These are phyloP conservation scores for Acleris holmiana DNA, from an alignment of 2,888 invertebrate genomes.

Conservation along the genomic window DNA sequence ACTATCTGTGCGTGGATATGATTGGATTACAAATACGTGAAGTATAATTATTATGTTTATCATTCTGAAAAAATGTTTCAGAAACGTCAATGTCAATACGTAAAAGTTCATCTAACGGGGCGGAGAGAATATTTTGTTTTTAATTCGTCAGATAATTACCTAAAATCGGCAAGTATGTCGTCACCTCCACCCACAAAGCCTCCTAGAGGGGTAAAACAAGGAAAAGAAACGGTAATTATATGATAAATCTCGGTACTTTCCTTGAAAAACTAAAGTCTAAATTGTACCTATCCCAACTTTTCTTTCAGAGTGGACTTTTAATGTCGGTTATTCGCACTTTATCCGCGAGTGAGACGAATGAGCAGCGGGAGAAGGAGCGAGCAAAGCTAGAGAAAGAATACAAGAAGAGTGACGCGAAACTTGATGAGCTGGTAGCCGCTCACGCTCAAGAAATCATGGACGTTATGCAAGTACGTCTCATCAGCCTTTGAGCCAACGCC, in stretches of 20 bases:
- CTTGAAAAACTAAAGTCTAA: neutral
- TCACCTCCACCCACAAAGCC: slow-evolving; percentile 92
- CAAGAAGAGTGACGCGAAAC: slow-evolving; percentile 93
- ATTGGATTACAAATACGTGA: neutral
- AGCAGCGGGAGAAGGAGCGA: slow-evolving; percentile 96
- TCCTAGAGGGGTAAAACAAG: slow-evolving; percentile 93
- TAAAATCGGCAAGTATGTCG: slow-evolving; percentile 74
- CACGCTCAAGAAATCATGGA: slow-evolving; percentile 95
- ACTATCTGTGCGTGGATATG: neutral
- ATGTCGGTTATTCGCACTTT: slow-evolving; percentile 98
- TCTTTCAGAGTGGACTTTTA: slow-evolving; percentile 89
- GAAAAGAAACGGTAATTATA: slow-evolving; percentile 91
- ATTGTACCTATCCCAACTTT: neutral
- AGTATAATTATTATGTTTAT: neutral
- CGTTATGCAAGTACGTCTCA: slow-evolving; percentile 86
- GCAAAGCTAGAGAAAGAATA: slow-evolving; percentile 97
- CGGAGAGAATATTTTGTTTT: slow-evolving; percentile 19
- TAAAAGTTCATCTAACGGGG: slow-evolving; percentile 11
- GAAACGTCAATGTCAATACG: slow-evolving; percentile 20
- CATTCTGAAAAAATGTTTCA: neutral
- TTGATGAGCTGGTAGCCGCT: slow-evolving; percentile 94
- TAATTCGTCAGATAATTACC: neutral
- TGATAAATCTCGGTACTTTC: slow-evolving; percentile 3
- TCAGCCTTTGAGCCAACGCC: neutral
- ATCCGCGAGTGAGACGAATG: slow-evolving; percentile 96